These are phyloP conservation scores for Venturia canescens DNA, from an alignment of 1,140 invertebrate genomes.

Conservation along the genomic window DNA sequence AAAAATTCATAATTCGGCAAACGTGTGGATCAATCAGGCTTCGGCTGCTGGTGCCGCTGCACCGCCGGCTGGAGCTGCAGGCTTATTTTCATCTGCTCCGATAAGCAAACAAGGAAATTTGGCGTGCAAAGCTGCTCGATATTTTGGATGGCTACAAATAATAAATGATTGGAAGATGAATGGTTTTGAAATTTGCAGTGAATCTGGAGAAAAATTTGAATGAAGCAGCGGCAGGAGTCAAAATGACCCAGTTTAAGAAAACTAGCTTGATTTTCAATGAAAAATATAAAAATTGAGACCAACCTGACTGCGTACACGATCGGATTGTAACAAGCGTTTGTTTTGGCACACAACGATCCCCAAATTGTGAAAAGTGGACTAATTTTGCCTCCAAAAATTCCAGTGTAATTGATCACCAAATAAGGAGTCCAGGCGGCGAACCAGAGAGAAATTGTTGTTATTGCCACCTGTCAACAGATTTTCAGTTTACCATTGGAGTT, in stretches of 20 bases:
- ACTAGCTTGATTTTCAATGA: not conserved
- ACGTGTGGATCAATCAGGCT: too few relatives aligned
- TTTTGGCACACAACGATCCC: constrained; percentile 80
- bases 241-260: too few relatives aligned
- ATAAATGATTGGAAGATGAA: too few relatives aligned
- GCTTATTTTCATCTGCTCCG: constrained; percentile 51
- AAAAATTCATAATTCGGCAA: too few relatives aligned
- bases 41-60: constrained; percentile 6
- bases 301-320: constrained; percentile 75
- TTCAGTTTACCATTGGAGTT: too few relatives aligned
- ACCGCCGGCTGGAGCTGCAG: constrained; percentile 27
- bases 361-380: constrained; percentile 83
- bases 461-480: constrained; percentile 79
- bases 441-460: constrained; percentile 86
- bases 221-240: not conserved
- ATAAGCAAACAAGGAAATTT: constrained; percentile 58
- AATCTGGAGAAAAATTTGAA: not conserved
- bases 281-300: not conserved
- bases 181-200: too few relatives aligned
- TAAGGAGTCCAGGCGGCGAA: constrained; percentile 88
- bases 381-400: constrained; percentile 81
- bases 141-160: constrained; percentile 80
- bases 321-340: constrained; percentile 75
- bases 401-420: constrained; percentile 84
- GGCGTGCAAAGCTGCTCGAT: constrained; percentile 78